phyloP scores from a whole-genome alignment of 2,113 vertebrate genomes.

The Crotalus helleri region DNA sequence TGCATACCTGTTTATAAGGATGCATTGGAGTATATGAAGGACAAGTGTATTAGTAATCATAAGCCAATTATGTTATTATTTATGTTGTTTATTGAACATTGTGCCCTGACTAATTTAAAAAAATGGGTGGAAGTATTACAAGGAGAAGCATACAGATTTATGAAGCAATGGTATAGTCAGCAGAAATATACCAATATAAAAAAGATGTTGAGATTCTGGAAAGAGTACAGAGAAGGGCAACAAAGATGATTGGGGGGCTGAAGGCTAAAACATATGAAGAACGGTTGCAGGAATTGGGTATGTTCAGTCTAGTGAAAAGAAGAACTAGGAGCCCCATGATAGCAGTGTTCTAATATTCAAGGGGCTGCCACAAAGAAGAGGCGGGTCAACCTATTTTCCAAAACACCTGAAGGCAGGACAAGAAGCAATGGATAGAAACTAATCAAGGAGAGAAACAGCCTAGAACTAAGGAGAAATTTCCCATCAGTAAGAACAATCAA shows the following conservation, averaged over 20 bases:
- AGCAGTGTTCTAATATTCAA: background rate
- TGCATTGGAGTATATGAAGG: background rate
- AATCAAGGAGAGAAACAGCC: background rate
- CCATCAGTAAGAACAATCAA: background rate
- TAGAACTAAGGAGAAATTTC: background rate
- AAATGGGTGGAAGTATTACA: background rate
- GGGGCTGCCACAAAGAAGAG: background rate
- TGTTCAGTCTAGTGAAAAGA: background rate
- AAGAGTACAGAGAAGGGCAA: background rate
- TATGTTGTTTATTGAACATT: background rate
- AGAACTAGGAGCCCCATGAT: background rate
- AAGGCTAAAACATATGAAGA: background rate
- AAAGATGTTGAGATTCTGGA: background rate
- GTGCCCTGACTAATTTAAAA: background rate
- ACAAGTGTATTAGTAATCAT: background rate
- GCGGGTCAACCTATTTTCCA: background rate
- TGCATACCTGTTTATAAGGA: background rate
- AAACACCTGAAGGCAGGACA: background rate
- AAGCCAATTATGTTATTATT: background rate
- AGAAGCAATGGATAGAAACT: background rate
- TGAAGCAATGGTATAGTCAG: background rate
- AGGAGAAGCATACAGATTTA: background rate
- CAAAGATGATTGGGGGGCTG: background rate
- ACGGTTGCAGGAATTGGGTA: background rate
- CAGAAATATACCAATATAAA: background rate